These are phyloP conservation scores for Uria aalge DNA, from an alignment of 2,113 vertebrate species.

Conservation along the genomic window DNA sequence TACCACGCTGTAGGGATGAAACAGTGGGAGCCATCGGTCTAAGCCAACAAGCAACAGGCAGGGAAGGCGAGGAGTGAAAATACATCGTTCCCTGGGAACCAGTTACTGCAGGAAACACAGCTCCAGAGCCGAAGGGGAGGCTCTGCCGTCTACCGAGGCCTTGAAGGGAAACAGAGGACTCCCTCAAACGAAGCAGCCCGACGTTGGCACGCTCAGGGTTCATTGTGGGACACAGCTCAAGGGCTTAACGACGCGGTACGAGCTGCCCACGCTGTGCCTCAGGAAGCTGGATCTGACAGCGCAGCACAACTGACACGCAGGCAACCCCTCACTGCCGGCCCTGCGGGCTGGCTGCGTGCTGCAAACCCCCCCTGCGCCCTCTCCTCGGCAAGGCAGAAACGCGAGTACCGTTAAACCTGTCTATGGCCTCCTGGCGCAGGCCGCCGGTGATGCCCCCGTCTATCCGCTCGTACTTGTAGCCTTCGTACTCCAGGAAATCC, in stretches of 20 bases:
- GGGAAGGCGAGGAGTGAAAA: background rate
- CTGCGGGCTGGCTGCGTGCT: background rate
- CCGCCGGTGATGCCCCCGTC: slow-evolving; percentile 94
- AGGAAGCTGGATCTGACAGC: background rate
- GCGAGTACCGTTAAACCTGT: slow-evolving; percentile 90
- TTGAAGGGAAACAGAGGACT: background rate
- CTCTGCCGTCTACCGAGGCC: background rate
- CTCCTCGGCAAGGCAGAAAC: background rate
- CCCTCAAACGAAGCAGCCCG: background rate
- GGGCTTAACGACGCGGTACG: fast-evolving
- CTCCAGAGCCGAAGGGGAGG: background rate
- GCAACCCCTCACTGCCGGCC: fast-evolving
- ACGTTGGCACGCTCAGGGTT: background rate
- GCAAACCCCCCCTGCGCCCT: fast-evolving
- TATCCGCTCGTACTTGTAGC: slow-evolving; percentile 96
- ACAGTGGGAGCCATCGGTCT: fast-evolving
- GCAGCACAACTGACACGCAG: fast-evolving
- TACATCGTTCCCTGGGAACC: background rate
- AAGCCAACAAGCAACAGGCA: background rate
- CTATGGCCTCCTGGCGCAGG: slow-evolving; percentile 94
- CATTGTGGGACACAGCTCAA: background rate
- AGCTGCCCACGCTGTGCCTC: fast-evolving
- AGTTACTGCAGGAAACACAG: background rate
- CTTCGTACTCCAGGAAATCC: slow-evolving; percentile 95
- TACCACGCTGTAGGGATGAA: background rate